A percentile compares a stretch with the other conserved stretches of the same genome.
Evolutionary conservation across 1,140 invertebrate species (phyloP).

Genomic region (Hylyphantes graminicola): DNA sequence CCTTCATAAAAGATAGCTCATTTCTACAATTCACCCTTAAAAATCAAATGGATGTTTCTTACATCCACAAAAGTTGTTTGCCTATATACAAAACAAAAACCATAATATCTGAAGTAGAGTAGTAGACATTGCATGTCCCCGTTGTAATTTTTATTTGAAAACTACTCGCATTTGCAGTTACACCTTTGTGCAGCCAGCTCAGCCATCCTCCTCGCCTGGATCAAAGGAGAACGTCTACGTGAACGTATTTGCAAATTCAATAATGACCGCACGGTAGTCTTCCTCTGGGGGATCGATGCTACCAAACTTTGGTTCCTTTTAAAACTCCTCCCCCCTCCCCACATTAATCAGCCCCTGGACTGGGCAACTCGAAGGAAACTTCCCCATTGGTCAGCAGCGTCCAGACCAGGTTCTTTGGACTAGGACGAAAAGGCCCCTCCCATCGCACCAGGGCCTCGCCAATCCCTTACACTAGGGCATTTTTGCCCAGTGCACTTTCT

Average conservation of each 20-base stretch:
- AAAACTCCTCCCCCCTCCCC: conserved; percentile 55
- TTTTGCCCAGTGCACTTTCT: no score
- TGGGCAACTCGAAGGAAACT: conserved; percentile 49
- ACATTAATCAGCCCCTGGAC: conserved; percentile 57
- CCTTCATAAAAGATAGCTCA: no score
- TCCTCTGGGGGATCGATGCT: conserved; percentile 46
- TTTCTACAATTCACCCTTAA: no score
- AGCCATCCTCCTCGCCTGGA: conserved; percentile 8
- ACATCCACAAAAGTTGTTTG: no score
- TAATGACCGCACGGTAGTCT: conserved; percentile 47
- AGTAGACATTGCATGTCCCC: no score
- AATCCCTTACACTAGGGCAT: conserved; percentile 8
- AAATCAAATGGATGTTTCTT: no score
- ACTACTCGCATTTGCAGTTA: no score
- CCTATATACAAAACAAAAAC: no score
- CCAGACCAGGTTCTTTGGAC: conserved; percentile 52
- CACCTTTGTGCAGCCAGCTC: no score
- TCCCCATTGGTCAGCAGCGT: conserved; percentile 55
- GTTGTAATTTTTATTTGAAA: no score
- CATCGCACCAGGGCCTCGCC: conserved; percentile 24
- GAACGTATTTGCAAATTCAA: conserved; percentile 60
- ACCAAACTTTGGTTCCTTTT: conserved; percentile 56
- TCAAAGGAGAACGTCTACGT: conserved; percentile 55
- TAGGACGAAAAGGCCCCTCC: conserved; percentile 57
- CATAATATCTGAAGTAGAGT: no score